phyloP scores from a whole-genome alignment of 2,888 invertebrate genomes.

The Drosophila peninsularis region DNA sequence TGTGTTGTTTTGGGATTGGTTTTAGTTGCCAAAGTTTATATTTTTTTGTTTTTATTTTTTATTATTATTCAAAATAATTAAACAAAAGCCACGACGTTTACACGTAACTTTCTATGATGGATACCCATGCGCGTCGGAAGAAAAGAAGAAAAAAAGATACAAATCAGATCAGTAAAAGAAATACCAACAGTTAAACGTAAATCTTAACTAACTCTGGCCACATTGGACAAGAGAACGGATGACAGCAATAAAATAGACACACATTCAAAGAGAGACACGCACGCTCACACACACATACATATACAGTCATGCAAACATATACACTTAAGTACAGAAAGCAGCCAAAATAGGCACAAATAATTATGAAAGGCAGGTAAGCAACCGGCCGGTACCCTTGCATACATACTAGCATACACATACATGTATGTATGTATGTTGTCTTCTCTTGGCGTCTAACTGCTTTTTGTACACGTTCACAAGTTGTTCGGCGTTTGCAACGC shows the following conservation, averaged over 20 bases:
- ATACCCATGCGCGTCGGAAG: conserved; percentile 23
- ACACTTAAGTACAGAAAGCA: conserved; percentile 21
- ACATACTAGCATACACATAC: conserved; percentile 15
- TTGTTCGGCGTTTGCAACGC: conserved; percentile 63
- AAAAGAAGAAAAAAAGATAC: conserved; percentile 29
- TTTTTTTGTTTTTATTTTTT: conserved; percentile 19
- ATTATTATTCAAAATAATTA: conserved; percentile 75
- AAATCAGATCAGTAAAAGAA: conserved; percentile 48
- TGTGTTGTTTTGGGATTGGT: conserved; percentile 65
- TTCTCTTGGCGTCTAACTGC: conserved; percentile 66
- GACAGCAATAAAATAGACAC: conserved; percentile 46
- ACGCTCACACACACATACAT: conserved; percentile 3
- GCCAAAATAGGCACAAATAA: conserved; percentile 72
- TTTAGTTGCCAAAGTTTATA: conserved; percentile 74
- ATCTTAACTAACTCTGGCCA: conserved; percentile 49
- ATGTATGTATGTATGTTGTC: conserved; percentile 7
- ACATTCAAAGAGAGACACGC: background rate
- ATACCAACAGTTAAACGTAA: conserved; percentile 46
- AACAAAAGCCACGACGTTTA: conserved; percentile 82
- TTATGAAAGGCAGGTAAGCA: conserved; percentile 75
- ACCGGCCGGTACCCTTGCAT: conserved; percentile 72
- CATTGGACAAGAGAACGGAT: conserved; percentile 51
- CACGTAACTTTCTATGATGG: conserved; percentile 83
- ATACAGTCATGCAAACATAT: conserved; percentile 14
- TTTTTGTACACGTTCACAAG: conserved; percentile 78